Base-by-base conservation (phyloP, 2,888 invertebrate species). In the Cantharis flavilabris region DNA sequence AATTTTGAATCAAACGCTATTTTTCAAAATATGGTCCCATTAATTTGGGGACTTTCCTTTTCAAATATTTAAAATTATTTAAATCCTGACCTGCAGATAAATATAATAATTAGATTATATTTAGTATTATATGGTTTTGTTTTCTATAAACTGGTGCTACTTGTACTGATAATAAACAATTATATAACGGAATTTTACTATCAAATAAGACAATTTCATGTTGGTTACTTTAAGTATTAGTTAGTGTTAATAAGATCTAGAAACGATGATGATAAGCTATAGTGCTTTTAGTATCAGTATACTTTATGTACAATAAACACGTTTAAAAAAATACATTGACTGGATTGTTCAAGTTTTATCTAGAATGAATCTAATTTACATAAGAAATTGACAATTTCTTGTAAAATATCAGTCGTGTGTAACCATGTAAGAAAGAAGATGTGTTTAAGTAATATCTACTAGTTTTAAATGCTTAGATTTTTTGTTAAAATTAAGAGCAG, bases 321-420 rank as follows among this genome's bases (percentile, higher is more conserved):
- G 18, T 63, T 18, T 64, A 64, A 20, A 64, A 63, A 64, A 64
- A 64, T 64, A 65, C 65, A 14, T 13, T 14, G 70, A 73, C 82
- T 81, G 82, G 82, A 81, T 82, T 70, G 69, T 72, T 78, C 82
- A 80, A 76, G 82, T 82, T 81, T 75, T 73, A 81, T 79, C 82
- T 79, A 73, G 82, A 80, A 72, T 23, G 65, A 65, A 64, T 69
- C 26, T 70, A 70, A 76, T 76, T 76, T 71, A 65, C 71, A 76
- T 71, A 72, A 76, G 64, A 62, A 69, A 69, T 69, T 65, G 65
- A 62, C 62, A 72, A 71, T 70, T 71, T 76, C 72, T 65, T 73
- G 70, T 63, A 72, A 49, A 72, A 76, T 33, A 20, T 26, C 76
- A 76, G 76, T 73, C 49, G 63, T 70, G 18, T 16, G 64, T 70